Percentiles rank a stretch among this genome's conserved stretches.
phyloP scores from a whole-genome alignment of 2,797 vertebrate species.

The Falco rusticolus region DNA sequence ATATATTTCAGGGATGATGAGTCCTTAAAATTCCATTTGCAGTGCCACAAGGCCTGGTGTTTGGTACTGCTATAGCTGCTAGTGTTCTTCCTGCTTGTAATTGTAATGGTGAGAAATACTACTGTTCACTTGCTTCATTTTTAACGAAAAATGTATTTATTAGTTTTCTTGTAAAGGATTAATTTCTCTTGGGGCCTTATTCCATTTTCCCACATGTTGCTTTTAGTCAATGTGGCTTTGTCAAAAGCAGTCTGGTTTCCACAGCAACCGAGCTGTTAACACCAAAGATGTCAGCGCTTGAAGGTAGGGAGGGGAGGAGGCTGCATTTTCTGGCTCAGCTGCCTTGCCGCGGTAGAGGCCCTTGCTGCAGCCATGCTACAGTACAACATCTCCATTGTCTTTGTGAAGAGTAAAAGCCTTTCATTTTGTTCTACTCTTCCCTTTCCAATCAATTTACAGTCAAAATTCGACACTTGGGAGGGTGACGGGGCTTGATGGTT shows the following conservation, averaged over 20 bases:
- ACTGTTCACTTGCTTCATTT: not conserved
- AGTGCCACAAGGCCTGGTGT: not conserved
- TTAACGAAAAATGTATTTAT: not conserved
- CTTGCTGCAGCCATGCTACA: slow-evolving; percentile 38
- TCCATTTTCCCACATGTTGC: slow-evolving; percentile 65
- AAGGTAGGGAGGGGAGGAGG: slow-evolving; percentile 51
- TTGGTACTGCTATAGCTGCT: not conserved
- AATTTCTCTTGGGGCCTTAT: slow-evolving; percentile 40
- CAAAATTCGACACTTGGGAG: slow-evolving; percentile 36
- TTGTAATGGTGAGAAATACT: not conserved
- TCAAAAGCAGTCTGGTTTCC: slow-evolving; percentile 62
- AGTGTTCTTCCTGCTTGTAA: not conserved
- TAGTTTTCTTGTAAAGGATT: not conserved
- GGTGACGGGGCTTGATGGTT: not conserved
- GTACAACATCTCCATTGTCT: slow-evolving; percentile 57
- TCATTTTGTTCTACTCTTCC: slow-evolving; percentile 36
- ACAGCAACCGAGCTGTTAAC: slow-evolving; percentile 54
- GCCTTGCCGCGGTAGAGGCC: not conserved
- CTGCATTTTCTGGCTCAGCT: slow-evolving; percentile 42
- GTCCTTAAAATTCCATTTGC: not conserved
- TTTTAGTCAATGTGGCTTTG: slow-evolving; percentile 71
- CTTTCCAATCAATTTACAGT: slow-evolving; percentile 53
- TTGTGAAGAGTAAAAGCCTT: slow-evolving; percentile 35
- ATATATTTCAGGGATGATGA: not conserved
- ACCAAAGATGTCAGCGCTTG: slow-evolving; percentile 62